Base-by-base conservation (phyloP, 2,888 invertebrate genomes). In the Callyntrura sp. region DNA sequence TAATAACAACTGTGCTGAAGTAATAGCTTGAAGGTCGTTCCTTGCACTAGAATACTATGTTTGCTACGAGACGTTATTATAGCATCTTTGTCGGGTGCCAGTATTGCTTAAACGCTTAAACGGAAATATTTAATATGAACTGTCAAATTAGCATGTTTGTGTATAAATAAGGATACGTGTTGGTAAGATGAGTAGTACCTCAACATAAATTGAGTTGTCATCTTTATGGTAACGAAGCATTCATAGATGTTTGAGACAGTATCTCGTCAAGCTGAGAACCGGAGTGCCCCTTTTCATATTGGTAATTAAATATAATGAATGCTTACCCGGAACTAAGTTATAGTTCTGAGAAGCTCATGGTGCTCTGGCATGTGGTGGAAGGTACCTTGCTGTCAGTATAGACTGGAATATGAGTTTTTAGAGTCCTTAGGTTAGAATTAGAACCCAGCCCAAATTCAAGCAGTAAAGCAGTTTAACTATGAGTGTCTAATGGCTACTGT, bases 11-110 rank as follows among this genome's bases (percentile, higher is more conserved):
- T 73, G 70, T 45, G 17, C 70, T 76, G 55, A 25, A 76, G 76
- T 76, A 76, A 76, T 76, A 45, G 45, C 28, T 60, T 43, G 62
- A 85, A 85, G 85, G 85, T 65, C 65, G 78, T 78, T 85, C 85
- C 78, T 85, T 85, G 65, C 85, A 85, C 85, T 78, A 78, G 25
- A 43, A 8, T 17, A 57, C 11, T 45, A 4, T 8, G 51, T 23
- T 68, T 6, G 35, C 20, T 51, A 14, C 51, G 12, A 17, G 70
- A 12, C 12, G 14, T 0, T n/a, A 17, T n/a, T 62, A 1, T 62
- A 62, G 25, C 62, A n/a, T n/a, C n/a, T 25, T 62, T 62, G 1
- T 79, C 28, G 55, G 17, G 28, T 28, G 48, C n/a, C 51, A 20
- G 14, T n/a, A 23, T n/a, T 45, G 28, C 51, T 25, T 51, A 48